These are phyloP conservation scores for Chionodraco myersi DNA, from an alignment of 2,113 vertebrate species.

Conservation along the genomic window DNA sequence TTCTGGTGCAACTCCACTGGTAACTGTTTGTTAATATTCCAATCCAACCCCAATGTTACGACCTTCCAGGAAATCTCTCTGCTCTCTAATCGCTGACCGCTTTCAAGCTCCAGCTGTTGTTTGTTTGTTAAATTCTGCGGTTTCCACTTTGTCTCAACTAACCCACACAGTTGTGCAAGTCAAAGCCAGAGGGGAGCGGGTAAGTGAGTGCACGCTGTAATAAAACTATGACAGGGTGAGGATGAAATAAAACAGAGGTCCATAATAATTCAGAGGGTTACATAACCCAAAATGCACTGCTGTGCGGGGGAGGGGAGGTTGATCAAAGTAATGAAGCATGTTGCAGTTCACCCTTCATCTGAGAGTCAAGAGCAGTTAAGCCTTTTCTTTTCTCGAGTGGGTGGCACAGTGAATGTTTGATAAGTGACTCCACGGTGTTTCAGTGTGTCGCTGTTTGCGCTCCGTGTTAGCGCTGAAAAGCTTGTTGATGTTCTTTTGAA, in stretches of 20 bases:
- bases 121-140: conserved; percentile 39
- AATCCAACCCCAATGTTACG: background rate
- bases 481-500: conserved; percentile 61
- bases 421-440: conserved; percentile 69
- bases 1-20: background rate
- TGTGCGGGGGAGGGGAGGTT: conserved; percentile 14
- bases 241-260: conserved; percentile 45
- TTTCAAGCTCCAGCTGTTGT: background rate
- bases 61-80: background rate
- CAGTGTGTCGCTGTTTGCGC: conserved; percentile 56
- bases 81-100: background rate
- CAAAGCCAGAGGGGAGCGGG: conserved; percentile 11
- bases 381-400: conserved; percentile 56
- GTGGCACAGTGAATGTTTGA: conserved; percentile 66
- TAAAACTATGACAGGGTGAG: conserved; percentile 45
- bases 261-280: conserved; percentile 58
- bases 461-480: conserved; percentile 53
- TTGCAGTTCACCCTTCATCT: conserved; percentile 32
- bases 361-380: conserved; percentile 51
- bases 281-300: conserved; percentile 41
- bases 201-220: conserved; percentile 36
- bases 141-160: conserved; percentile 24
- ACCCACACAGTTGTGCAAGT: conserved; percentile 28
- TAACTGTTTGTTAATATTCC: background rate
- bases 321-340: conserved; percentile 23